A percentile compares a stretch with the other conserved stretches of the same genome.
These are phyloP conservation scores for Malurus elegans DNA, from an alignment of 2,113 vertebrate genomes.

Conservation along the genomic window DNA sequence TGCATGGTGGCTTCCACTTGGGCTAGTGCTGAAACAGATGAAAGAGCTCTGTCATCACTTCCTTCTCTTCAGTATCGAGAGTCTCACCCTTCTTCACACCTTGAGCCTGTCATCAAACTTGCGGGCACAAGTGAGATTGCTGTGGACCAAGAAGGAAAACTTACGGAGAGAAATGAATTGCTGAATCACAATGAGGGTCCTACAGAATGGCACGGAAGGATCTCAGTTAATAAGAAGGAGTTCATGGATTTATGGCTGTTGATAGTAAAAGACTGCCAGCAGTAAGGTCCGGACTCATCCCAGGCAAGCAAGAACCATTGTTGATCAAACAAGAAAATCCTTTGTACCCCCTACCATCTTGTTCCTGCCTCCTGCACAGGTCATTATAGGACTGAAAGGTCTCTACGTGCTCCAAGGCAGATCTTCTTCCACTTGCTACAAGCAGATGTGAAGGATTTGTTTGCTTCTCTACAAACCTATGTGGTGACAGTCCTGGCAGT, in stretches of 20 bases:
- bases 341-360: neutral
- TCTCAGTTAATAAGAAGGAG: neutral
- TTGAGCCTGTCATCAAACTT: neutral
- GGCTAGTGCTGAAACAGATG: neutral
- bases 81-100: neutral
- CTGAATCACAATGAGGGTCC: neutral
- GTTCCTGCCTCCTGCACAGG: neutral
- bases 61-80: neutral
- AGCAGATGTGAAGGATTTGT: neutral
- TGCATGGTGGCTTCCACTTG: neutral
- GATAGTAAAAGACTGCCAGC: neutral
- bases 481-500: neutral
- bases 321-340: neutral
- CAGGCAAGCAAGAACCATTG: neutral
- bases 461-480: neutral
- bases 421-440: neutral
- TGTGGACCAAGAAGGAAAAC: neutral
- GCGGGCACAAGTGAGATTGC: neutral
- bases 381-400: neutral
- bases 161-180: neutral
- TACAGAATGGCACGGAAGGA: neutral
- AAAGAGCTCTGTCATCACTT: neutral
- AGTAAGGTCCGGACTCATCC: neutral
- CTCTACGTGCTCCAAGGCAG: neutral
- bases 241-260: neutral